Evolutionary conservation across 1,140 invertebrate genomes (phyloP).

Genomic region (Mesaphorura yosii): DNA sequence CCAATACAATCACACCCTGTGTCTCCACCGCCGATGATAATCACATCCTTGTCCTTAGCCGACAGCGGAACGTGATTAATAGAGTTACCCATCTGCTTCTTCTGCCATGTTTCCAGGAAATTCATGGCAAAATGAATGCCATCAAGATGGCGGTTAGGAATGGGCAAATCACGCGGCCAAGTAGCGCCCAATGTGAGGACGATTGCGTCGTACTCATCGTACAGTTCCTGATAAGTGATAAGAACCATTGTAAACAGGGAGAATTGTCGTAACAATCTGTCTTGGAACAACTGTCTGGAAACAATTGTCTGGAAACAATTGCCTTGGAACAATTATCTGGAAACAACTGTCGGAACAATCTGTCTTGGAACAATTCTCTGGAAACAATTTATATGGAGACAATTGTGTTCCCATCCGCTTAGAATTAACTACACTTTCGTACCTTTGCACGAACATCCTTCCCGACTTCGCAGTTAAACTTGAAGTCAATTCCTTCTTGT

Average conservation of each 20-base stretch:
- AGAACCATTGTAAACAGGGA: constrained; percentile 9
- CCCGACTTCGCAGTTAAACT: constrained; percentile 79
- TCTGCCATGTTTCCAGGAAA: constrained; percentile 84
- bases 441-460: constrained; percentile 72
- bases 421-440: too few relatives aligned
- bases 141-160: constrained; percentile 68
- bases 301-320: too few relatives aligned
- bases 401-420: too few relatives aligned
- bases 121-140: constrained; percentile 97
- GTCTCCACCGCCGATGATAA: constrained; percentile 96
- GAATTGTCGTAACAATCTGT: too few relatives aligned
- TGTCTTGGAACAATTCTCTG: too few relatives aligned
- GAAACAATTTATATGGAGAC: too few relatives aligned
- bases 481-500: constrained; percentile 84
- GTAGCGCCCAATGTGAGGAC: constrained; percentile 87
- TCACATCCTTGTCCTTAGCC: constrained; percentile 88
- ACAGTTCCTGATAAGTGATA: constrained; percentile 41
- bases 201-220: constrained; percentile 70
- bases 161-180: constrained; percentile 78
- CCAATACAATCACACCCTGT: constrained; percentile 99
- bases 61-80: constrained; percentile 47
- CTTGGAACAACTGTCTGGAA: too few relatives aligned
- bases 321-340: too few relatives aligned
- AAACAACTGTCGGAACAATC: too few relatives aligned
- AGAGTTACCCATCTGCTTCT: constrained; percentile 70